Base-by-base conservation (phyloP, 37 sponge, comb jelly and placozoan species). In the Ephydatia muelleri region DNA sequence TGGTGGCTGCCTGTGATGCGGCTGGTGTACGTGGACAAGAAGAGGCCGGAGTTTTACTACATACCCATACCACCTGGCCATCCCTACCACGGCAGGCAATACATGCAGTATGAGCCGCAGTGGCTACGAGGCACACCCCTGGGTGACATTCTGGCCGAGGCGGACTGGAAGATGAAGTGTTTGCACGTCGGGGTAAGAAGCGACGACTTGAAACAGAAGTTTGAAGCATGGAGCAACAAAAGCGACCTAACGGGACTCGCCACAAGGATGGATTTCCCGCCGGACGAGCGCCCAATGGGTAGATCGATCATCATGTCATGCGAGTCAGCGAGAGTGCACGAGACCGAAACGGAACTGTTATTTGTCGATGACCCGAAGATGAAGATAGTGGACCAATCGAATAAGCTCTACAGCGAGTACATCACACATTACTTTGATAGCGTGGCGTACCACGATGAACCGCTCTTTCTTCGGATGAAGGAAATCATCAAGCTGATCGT, bases 101-200 rank as follows among this genome's bases (percentile, higher is more conserved):
- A 77, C 73, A 83, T 77, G 68, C 13, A 34, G 25, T 88, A 83
- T 65, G 8, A 28, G 8, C 89, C 89, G 13, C 36, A 57, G 40
- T 88, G 84, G 83, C 39, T 88, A 30, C 27, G 80, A 4, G 79
- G 66, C 13, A 88, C 89, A 4, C 32, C 66, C 28, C 12, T 83
- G 3, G 89, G 89, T 2, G 84, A 88, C 34, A 70, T 88, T 0
- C 89, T 88, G 1, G 33, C 76, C 19, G 89, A 83, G 39, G 84
- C 79, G 0, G 89, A 88, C 32, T 88, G 89, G 89, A 28, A 25
- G 28, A 88, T 88, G 89, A 88, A 88, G 31, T 88, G 89, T 48
- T 23, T 88, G 5, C 25, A 71, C 27, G 64, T 75, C 23, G 89
- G 89, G 1, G 72, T 30, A 5, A 73, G 72, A 65, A 82, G 83